These are phyloP conservation scores for Aix galericulata DNA, from an alignment of 2,113 vertebrate species.

Conservation along the genomic window DNA sequence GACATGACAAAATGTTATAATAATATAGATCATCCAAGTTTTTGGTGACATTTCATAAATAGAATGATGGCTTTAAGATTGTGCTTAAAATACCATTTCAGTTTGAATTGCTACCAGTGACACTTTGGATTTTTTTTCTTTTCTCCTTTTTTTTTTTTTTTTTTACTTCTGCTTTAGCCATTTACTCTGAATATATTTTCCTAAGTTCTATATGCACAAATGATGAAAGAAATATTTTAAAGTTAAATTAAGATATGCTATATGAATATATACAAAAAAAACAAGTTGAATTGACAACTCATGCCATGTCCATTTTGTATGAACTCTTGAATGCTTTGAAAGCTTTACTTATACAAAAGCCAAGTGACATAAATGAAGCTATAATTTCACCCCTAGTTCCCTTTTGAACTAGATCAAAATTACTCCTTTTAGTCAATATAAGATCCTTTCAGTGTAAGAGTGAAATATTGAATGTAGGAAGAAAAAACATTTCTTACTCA, in stretches of 20 bases:
- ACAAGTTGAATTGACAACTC: not conserved
- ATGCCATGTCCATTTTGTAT: not conserved
- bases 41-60: not conserved
- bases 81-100: not conserved
- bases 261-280: not conserved
- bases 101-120: not conserved
- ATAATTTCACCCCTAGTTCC: not conserved
- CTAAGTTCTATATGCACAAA: not conserved
- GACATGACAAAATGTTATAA: not conserved
- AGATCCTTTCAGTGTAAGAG: not conserved
- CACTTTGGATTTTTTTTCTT: not conserved
- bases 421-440: rapidly evolving
- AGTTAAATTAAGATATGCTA: not conserved
- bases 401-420: not conserved
- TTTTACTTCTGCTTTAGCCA: not conserved
- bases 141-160: not conserved
- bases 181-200: not conserved
- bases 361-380: not conserved
- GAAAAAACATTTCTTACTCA: not conserved
- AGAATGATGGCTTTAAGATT: not conserved
- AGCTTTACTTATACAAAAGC: not conserved
- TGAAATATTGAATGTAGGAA: not conserved
- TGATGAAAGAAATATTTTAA: not conserved
- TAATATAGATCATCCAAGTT: not conserved
- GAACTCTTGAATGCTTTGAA: not conserved